Evolutionary conservation across 1,140 invertebrate species (phyloP).

Genomic region (Tribolium madens): DNA sequence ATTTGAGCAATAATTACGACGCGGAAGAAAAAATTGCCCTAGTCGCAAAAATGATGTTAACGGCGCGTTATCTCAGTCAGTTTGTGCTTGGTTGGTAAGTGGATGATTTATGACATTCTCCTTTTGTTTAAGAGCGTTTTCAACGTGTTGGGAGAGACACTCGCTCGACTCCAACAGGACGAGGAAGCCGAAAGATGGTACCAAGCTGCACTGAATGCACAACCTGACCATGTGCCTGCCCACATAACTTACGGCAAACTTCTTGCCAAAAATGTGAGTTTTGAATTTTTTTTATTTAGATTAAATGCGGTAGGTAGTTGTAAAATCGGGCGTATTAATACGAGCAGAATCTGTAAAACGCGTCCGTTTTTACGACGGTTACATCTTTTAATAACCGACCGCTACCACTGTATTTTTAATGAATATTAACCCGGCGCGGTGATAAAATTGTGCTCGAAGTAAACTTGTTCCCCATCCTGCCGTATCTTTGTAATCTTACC

Average conservation of each 20-base stretch:
- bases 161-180: conserved; percentile 82
- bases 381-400: conserved; percentile 37
- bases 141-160: conserved; percentile 88
- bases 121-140: conserved; percentile 76
- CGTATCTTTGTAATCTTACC: conserved; percentile 40
- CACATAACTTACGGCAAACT: conserved; percentile 93
- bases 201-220: conserved; percentile 80
- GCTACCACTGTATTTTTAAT: conserved; percentile 39
- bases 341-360: background rate
- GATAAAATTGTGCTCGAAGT: conserved; percentile 41
- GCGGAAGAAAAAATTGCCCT: conserved; percentile 3
- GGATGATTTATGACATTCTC: conserved; percentile 55
- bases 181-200: conserved; percentile 88
- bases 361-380: background rate
- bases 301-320: background rate
- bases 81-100: conserved; percentile 31
- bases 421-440: conserved; percentile 38
- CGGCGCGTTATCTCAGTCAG: conserved; percentile 9
- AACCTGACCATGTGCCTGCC: conserved; percentile 89
- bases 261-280: conserved; percentile 87
- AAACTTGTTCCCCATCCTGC: conserved; percentile 33
- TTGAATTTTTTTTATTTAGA: background rate
- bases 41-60: conserved; percentile 19
- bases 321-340: background rate
- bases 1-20: background rate